Conservation (phyloP, 2,797 vertebrate genomes). For the Orientallactaga sibirica region DNA sequence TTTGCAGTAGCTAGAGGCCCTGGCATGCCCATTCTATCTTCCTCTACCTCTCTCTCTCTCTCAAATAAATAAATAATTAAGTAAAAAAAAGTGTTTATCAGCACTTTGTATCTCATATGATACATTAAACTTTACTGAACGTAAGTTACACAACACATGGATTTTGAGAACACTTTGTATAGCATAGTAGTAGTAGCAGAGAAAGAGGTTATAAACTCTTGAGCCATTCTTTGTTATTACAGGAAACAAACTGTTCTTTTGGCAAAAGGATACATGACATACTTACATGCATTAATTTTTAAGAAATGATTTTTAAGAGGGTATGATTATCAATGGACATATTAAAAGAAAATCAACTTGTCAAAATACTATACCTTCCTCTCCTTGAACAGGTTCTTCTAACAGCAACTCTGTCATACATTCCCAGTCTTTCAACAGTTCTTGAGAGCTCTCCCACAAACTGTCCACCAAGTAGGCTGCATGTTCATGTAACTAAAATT, state of each 20-base stretch:
- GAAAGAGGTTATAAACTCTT: slow-evolving; percentile 42
- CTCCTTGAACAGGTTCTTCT: slow-evolving; percentile 98
- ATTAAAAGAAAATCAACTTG: slow-evolving; percentile 43
- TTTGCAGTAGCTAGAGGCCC: no score
- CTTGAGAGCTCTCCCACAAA: slow-evolving; percentile 99
- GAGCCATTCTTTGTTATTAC: slow-evolving; percentile 9
- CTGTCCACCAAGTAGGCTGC: slow-evolving; percentile 99
- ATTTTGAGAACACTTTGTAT: slow-evolving; percentile 46
- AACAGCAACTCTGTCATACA: slow-evolving; percentile 98
- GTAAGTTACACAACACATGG: neutral
- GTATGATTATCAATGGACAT: slow-evolving; percentile 47
- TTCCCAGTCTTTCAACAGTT: slow-evolving; percentile 99
- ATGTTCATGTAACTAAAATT: slow-evolving; percentile 97
- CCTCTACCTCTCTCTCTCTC: no score
- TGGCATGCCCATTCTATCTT: no score
- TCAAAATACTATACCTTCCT: slow-evolving; percentile 93
- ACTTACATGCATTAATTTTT: slow-evolving; percentile 1
- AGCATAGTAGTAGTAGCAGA: neutral
- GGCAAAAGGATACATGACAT: slow-evolving; percentile 26
- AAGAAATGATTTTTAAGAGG: neutral
- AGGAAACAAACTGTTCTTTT: slow-evolving; percentile 55
- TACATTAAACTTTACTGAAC: neutral
- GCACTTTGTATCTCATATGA: slow-evolving; percentile 22
- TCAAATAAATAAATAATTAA: no score
- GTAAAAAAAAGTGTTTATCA: neutral